Conservation (phyloP, 2,113 vertebrate species). For the Macquaria ambigua region DNA sequence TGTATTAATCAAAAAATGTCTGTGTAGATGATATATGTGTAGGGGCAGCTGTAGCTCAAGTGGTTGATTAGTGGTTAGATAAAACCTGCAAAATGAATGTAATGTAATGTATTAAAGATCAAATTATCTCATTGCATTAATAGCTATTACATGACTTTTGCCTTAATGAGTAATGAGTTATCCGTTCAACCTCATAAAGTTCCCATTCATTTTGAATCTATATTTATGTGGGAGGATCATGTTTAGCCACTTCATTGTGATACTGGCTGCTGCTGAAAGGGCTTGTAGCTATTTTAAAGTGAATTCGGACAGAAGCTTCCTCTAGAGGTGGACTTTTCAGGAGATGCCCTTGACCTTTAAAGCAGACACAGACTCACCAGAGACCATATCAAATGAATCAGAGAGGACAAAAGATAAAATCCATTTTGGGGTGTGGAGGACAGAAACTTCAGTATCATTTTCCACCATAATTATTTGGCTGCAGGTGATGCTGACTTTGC, state of each 20-base stretch:
- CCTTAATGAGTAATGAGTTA: not conserved
- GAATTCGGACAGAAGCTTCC: not conserved
- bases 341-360: slow-evolving; percentile 38
- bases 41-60: not conserved
- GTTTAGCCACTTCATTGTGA: slow-evolving; percentile 17
- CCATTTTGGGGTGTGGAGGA: slow-evolving; percentile 6
- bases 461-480: slow-evolving; percentile 24
- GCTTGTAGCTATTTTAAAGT: slow-evolving; percentile 8
- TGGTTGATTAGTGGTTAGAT: not conserved
- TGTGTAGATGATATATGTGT: not conserved
- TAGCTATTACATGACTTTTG: not conserved
- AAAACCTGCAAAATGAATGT: too few relatives aligned
- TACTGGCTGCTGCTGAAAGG: not conserved
- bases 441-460: slow-evolving; percentile 33
- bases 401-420: slow-evolving; percentile 26
- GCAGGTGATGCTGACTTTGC: slow-evolving; percentile 8
- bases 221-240: slow-evolving; percentile 4
- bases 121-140: not conserved
- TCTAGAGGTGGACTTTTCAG: slow-evolving; percentile 22
- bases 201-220: not conserved
- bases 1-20: too few relatives aligned
- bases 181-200: not conserved
- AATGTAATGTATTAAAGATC: not conserved
- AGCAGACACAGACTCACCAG: slow-evolving; percentile 36
- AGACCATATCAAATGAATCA: slow-evolving; percentile 42